Evolutionary conservation across 2,888 invertebrate species (phyloP), one percentile per base, ranked within the genome.

Genomic region (Tetranychus truncatus): DNA sequence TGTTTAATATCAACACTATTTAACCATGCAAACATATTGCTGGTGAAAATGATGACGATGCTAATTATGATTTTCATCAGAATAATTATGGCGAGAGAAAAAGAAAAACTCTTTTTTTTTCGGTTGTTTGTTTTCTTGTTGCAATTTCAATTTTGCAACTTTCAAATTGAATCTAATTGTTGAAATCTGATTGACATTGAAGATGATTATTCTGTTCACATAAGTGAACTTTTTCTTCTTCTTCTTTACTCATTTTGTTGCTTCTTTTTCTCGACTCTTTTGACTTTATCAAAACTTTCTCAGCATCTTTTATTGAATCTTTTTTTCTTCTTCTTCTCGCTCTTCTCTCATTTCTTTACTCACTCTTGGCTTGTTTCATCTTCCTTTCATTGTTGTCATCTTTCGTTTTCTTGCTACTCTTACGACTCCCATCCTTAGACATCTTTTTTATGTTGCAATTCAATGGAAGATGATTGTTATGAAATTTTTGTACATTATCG

Each of bases 271-370:
- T n/a, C 6, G n/a, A 18, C n/a, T n/a, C 66, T n/a, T 66, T 66
- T 66, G 5, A 18, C 66, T 66, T 6, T 66, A 15, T 66, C 66
- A 18, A 15, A 18, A 15, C n/a, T n/a, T 21, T 67, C n/a, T n/a
- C 67, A 18, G 18, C 8, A 11, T 18, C 11, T 67, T n/a, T 67
- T n/a, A 18, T n/a, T 67, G 18, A 18, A 11, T 67, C 67, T 67
- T n/a, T 67, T n/a, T 67, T 11, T 67, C 67, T 67, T 21, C 21
- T 21, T 67, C 67, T 69, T 21, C n/a, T n/a, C n/a, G n/a, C n/a
- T n/a, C n/a, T n/a, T n/a, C n/a, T n/a, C n/a, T 69, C 69, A 20
- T 21, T 34, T 69, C 69, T 24, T 34, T 34, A 34, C 34, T 34
- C 34, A 34, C 34, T 34, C 34, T 34, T 34, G 34, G 34, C 34